Conservation (phyloP, 53 echinoderm and acorn worm species). For the Temnopleurus reevesii region DNA sequence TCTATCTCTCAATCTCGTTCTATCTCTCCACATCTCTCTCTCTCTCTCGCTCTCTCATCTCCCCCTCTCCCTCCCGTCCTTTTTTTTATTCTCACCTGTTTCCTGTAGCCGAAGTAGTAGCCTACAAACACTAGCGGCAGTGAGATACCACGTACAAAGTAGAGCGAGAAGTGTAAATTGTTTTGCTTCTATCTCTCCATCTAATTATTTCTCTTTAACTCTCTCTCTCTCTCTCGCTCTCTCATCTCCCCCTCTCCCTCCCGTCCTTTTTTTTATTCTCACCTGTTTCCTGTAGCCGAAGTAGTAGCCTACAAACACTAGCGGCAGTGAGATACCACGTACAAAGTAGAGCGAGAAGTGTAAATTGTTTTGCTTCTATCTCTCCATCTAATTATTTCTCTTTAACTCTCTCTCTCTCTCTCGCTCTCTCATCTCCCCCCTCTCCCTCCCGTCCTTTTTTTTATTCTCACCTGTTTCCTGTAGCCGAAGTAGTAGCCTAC, state of each 20-base stretch:
- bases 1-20: not conserved
- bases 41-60: not conserved
- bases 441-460: not conserved
- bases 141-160: not conserved
- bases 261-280: too few species aligned
- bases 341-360: conserved; percentile 89
- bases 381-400: not conserved
- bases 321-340: conserved; percentile 98
- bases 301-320: conserved; percentile 90
- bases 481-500: conserved; percentile 97
- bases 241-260: too few species aligned
- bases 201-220: not conserved
- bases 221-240: too few species aligned
- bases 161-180: too few species aligned
- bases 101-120: too few species aligned
- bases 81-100: too few species aligned
- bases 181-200: not conserved
- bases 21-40: not conserved
- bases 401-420: not conserved
- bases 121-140: too few species aligned
- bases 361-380: not conserved
- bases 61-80: too few species aligned
- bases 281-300: conserved; percentile 99
- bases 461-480: conserved; percentile 89
- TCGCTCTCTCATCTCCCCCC: not conserved